Base-by-base conservation (phyloP, 2,797 vertebrate genomes). In the Melopsittacus undulatus region DNA sequence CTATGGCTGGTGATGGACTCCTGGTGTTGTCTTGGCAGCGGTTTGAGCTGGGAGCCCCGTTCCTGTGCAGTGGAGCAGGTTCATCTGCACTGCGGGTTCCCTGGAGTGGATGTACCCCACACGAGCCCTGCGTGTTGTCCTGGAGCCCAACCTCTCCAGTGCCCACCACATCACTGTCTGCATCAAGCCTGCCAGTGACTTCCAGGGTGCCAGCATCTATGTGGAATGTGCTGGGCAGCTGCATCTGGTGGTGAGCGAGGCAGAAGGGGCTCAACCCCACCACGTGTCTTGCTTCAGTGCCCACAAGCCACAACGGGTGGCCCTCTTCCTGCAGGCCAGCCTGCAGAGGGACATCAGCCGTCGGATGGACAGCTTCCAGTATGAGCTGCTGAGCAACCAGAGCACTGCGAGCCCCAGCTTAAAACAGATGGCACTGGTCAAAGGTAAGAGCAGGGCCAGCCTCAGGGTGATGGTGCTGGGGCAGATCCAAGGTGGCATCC, bases 51-150 rank as follows among this genome's bases (percentile, higher is more conserved):
- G 81, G 98, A 96, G 12, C 81, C 94, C 19, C 90, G 93, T 23
- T 95, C 97, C 56, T 93, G 97, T 2, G 95, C 98, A 0, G 98
- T 98, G 32, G 98, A 98, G 62, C 98, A 98, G 97, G 97, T 98
- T 66, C 98, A 95, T 22, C 97, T 99, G 56, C 97, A 98, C 88
- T 98, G 98, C 74, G 79, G 98, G 98, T 22, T 98, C 96, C 7
- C 97, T 99, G 81, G 95, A 97, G 75, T 98, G 98, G 98, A 38
- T 98, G 48, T 98, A 98, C 93, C 98, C 98, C 6, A 97, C 97
- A 1, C 97, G 97, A 79, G 98, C 98, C 52, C 96, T 99, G 67
- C 88, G 97, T 4, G 97, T 98, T 18, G 67, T 98, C 14, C 96
- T 99, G 87, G 98, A 98, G 83, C 98, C 98, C 87, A 98, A 96